Base-by-base conservation (phyloP, 2,113 vertebrate species). In the Oreamnos americanus region DNA sequence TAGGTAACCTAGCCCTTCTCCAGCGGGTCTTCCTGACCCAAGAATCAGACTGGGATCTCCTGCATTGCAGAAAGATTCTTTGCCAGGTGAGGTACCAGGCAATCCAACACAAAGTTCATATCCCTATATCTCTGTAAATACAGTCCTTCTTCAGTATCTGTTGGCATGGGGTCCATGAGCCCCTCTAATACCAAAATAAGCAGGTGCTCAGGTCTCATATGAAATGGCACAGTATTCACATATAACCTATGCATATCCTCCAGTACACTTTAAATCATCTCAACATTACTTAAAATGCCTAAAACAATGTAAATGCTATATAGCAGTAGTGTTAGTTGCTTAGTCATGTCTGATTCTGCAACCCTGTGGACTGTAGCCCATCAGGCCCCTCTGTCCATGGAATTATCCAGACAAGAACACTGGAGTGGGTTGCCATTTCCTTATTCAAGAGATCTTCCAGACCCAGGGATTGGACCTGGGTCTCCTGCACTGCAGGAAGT, bases 11-110 rank as follows among this genome's bases (percentile, higher is more conserved):
- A 23, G 11, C 9, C n/a, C n/a, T 71, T 36, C n/a, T 36, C 64
- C n/a, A 21, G n/a, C 0, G 0, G n/a, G 5, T 36, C 64, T 36
- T 36, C n/a, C n/a, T 71, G 64, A 71, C 64, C 8, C n/a, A 36
- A 21, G 19, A 23, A 36, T 71, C 17, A 71, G 23, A 36, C 64
- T 21, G 9, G n/a, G n/a, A 71, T 71, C 64, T 71, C n/a, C n/a
- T 36, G n/a, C 64, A 36, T 1, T 71, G 64, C 2, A 36, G 4
- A 2, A 36, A 71, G 64, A 71, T 10, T 36, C 64, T 71, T 71
- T 71, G 19, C 64, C n/a, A 36, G n/a, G n/a, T 36, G 64, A 71
- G 64, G 17, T 36, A 71, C 17, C 64, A 71, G n/a, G n/a, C 17
- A 71, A 23, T 71, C 64, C 64, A 36, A 6, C n/a, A 71, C 23